phyloP scores from a whole-genome alignment of 2,113 vertebrate genomes.

The Ceyx melanurus region DNA sequence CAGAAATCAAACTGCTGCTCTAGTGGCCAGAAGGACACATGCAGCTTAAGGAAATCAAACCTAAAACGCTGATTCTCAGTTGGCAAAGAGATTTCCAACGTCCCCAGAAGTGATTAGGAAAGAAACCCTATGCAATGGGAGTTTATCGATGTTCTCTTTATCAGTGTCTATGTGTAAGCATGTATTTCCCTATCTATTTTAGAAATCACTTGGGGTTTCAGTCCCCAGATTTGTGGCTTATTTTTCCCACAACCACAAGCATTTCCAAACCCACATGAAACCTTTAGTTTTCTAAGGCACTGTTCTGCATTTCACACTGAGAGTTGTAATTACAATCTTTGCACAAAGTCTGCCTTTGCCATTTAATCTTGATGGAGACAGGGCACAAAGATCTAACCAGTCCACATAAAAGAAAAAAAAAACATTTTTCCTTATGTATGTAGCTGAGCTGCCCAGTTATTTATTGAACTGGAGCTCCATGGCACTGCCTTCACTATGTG shows the following conservation, averaged over 20 bases:
- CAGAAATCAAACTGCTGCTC: background rate
- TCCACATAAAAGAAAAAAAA: background rate
- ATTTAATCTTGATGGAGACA: background rate
- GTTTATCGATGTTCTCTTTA: background rate
- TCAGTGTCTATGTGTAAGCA: background rate
- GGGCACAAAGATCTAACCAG: background rate
- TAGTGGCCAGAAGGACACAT: background rate
- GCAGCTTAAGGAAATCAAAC: background rate
- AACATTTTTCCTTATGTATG: background rate
- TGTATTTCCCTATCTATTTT: background rate
- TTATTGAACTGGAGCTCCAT: background rate
- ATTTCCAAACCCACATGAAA: background rate
- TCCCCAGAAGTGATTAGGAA: background rate
- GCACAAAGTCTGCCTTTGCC: background rate
- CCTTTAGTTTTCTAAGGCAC: background rate
- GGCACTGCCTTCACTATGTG: fast-evolving
- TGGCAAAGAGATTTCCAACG: background rate
- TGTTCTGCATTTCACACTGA: background rate
- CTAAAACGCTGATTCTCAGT: background rate
- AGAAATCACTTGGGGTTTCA: background rate
- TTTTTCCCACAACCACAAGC: background rate
- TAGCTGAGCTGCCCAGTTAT: background rate
- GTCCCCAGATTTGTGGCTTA: background rate
- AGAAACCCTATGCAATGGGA: background rate
- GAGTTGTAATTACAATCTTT: background rate